Percentiles rank a stretch among this genome's conserved stretches.
phyloP scores from a whole-genome alignment of 2,113 vertebrate species.

The Tringa solitaria region DNA sequence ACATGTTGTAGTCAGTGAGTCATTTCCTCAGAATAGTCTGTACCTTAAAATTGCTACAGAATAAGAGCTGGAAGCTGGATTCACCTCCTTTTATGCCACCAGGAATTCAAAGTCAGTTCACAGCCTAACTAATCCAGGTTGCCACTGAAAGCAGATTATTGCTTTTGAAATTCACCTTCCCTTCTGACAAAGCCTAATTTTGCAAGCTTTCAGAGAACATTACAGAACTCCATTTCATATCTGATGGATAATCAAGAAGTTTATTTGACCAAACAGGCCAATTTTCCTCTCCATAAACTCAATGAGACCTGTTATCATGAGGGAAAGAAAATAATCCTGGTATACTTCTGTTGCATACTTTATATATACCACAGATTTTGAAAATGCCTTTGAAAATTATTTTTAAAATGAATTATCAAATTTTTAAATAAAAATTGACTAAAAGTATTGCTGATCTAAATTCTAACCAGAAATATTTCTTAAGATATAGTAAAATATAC shows the following conservation, averaged over 20 bases:
- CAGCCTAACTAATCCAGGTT: background rate
- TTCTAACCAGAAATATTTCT: background rate
- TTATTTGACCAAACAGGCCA: background rate
- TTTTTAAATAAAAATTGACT: background rate
- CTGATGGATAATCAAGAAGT: background rate
- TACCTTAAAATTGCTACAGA: background rate
- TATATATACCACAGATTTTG: background rate
- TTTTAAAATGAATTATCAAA: background rate
- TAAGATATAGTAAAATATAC: background rate
- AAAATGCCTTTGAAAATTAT: background rate
- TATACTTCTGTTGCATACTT: background rate
- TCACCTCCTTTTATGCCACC: background rate
- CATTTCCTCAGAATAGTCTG: background rate
- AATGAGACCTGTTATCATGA: background rate
- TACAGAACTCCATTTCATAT: background rate
- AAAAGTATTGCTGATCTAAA: background rate
- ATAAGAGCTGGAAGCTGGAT: background rate
- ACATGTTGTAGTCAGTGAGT: fast-evolving
- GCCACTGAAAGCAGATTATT: background rate
- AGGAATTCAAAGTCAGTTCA: background rate
- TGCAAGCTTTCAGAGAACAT: background rate
- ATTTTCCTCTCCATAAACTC: background rate
- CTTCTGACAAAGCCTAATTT: background rate
- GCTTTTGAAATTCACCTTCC: background rate
- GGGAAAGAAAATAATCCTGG: background rate